A percentile compares a stretch with the other conserved stretches of the same genome.
These are phyloP conservation scores for Muraenolepis orangiensis DNA, from an alignment of 2,797 vertebrate genomes.

Conservation along the genomic window DNA sequence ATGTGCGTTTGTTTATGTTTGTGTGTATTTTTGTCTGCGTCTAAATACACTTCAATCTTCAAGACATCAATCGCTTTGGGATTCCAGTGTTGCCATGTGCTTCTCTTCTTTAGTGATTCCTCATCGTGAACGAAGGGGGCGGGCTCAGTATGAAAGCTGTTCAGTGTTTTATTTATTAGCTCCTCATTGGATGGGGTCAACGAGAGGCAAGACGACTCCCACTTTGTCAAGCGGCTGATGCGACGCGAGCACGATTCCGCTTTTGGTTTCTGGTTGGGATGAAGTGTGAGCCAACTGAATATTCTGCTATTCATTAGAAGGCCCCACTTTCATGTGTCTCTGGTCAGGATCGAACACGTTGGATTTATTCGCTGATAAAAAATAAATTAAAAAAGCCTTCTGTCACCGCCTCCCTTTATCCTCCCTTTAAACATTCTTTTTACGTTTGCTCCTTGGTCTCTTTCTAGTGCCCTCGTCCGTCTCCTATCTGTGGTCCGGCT, in stretches of 20 bases:
- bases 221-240: too few species aligned
- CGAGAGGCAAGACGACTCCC: too few species aligned
- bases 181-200: too few species aligned
- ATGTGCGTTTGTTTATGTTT: not conserved
- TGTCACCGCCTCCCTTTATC: slow-evolving; percentile 6
- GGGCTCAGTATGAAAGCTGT: not conserved
- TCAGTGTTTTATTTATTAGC: too few species aligned
- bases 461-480: not conserved
- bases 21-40: not conserved
- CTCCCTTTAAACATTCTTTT: not conserved
- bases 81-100: not conserved
- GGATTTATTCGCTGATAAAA: slow-evolving; percentile 26
- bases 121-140: not conserved
- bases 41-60: not conserved
- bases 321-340: slow-evolving; percentile 38
- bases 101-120: not conserved
- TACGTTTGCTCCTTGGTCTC: not conserved
- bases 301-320: slow-evolving; percentile 54
- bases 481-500: too few species aligned
- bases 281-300: slow-evolving; percentile 50
- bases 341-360: slow-evolving; percentile 46
- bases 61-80: not conserved
- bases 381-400: slow-evolving; percentile 30
- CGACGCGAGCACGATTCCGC: too few species aligned
- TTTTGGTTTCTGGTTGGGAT: slow-evolving; percentile 20